Evolutionary conservation across 1,140 invertebrate species (phyloP).

Genomic region (Drosophila nannoptera): DNA sequence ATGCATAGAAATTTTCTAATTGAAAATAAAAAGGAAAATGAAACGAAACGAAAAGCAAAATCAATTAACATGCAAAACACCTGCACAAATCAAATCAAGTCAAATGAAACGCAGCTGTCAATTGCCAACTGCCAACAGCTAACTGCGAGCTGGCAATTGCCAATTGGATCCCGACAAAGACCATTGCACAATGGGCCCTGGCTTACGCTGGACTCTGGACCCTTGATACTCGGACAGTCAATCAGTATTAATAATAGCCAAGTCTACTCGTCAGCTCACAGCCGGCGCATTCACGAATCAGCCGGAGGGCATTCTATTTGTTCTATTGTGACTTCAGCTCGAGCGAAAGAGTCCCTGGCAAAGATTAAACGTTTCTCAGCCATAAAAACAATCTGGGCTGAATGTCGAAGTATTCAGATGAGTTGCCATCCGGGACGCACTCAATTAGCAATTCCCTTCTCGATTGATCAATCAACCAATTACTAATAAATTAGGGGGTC

Average conservation of each 20-base stretch:
- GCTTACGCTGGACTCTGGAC: not conserved
- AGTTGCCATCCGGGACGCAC: not conserved
- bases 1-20: slow-evolving; percentile 46
- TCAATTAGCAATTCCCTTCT: not conserved
- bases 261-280: not conserved
- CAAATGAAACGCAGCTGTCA: slow-evolving; percentile 29
- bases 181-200: slow-evolving; percentile 21
- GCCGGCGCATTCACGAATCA: not conserved
- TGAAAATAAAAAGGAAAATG: slow-evolving; percentile 43
- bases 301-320: not conserved
- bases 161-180: slow-evolving; percentile 2
- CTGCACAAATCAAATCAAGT: slow-evolving; percentile 65
- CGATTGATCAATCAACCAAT: too few relatives aligned
- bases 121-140: slow-evolving; percentile 7
- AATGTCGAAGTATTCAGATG: too few relatives aligned
- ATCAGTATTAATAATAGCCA: slow-evolving; percentile 45
- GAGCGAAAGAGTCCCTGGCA: slow-evolving; percentile 1
- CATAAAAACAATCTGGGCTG: too few relatives aligned
- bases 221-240: slow-evolving; percentile 14
- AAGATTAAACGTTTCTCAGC: not conserved
- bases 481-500: too few relatives aligned
- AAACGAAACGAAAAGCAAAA: slow-evolving; percentile 39
- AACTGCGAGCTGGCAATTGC: slow-evolving; percentile 4
- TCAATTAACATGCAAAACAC: slow-evolving; percentile 75
- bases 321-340: not conserved